Evolutionary conservation across 1,140 invertebrate species (phyloP).

Genomic region (Olivierus martensii): DNA sequence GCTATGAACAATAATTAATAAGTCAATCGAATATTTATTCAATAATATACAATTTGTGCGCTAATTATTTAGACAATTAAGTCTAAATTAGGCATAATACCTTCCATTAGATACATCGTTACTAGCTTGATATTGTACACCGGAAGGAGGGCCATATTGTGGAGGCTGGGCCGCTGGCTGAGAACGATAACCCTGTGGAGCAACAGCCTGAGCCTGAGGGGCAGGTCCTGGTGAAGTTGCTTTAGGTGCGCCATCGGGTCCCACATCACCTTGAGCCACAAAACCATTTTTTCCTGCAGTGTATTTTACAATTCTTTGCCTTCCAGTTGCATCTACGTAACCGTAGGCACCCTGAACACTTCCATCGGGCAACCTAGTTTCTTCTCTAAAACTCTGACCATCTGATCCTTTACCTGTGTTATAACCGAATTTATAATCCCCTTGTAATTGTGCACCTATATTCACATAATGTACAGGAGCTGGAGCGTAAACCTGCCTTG

Average conservation of each 20-base stretch:
- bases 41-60: no score
- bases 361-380: constrained; percentile 21
- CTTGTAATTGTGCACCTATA: constrained; percentile 12
- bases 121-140: no score
- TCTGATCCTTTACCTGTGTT: constrained; percentile 14
- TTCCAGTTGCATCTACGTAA: constrained; percentile 38
- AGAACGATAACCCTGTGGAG: neutral
- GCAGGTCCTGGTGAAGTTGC: constrained; percentile 4
- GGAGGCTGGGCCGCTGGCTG: neutral
- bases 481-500: neutral
- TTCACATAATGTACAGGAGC: constrained; percentile 18
- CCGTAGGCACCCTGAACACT: constrained; percentile 42
- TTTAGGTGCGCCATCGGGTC: constrained; percentile 8
- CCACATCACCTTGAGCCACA: constrained; percentile 33
- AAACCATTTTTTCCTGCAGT: constrained; percentile 48
- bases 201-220: neutral
- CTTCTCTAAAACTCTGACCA: constrained; percentile 19
- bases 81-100: no score
- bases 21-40: no score
- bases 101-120: no score
- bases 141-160: neutral
- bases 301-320: constrained; percentile 43
- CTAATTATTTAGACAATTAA: no score
- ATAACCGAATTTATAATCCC: constrained; percentile 20
- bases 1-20: no score